Evolutionary conservation across 1,140 invertebrate species (phyloP).

Genomic region (Lycorma delicatula): DNA sequence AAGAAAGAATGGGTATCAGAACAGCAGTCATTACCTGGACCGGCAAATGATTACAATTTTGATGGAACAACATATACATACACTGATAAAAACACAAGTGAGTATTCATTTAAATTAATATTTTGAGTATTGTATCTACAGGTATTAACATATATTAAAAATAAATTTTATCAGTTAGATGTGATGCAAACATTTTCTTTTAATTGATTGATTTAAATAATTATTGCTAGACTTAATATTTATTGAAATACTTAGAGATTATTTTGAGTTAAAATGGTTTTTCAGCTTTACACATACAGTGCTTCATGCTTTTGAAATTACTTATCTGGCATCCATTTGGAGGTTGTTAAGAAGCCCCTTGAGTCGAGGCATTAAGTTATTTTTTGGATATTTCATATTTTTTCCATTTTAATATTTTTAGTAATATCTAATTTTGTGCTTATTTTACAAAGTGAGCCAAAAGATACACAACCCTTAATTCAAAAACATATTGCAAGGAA

Average conservation of each 20-base stretch:
- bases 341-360: no score
- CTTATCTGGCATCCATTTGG: no score
- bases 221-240: not conserved
- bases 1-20: conserved; percentile 47
- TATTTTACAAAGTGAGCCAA: no score
- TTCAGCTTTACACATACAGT: no score
- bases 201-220: not conserved
- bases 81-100: conserved; percentile 39
- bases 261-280: not conserved
- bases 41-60: conserved; percentile 39
- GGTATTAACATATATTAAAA: not conserved
- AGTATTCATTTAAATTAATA: not conserved
- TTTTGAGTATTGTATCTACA: not conserved
- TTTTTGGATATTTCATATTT: no score
- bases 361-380: no score
- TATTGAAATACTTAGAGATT: not conserved
- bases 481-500: no score
- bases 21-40: conserved; percentile 1
- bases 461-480: no score
- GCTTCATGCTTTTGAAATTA: no score
- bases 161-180: not conserved
- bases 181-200: not conserved
- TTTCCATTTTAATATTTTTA: no score
- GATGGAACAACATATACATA: conserved; percentile 45
- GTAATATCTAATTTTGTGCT: no score